Evolutionary conservation across 2,113 vertebrate genomes (phyloP), one percentile per base, ranked within the genome.

Genomic region (Microcebus ravelobensis): DNA sequence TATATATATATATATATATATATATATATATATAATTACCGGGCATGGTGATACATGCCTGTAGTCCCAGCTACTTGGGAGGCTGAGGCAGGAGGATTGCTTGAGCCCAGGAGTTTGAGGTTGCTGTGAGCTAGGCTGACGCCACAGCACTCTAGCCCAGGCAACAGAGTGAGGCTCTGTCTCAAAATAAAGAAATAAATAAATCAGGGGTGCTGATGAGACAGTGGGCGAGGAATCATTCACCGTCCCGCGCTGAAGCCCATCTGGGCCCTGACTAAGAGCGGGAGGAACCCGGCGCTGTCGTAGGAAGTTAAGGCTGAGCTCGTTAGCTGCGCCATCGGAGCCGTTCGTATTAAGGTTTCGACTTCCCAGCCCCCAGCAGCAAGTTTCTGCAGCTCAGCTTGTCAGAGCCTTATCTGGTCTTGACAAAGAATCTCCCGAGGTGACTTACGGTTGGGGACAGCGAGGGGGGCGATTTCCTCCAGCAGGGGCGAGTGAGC

Each of bases 231-330:
- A 34, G 65, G 65, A 6, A 18, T 57, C 21, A 1, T 97, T 97
- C 96, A 90, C 91, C 96, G 34, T 93, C 98, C 80, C 6, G 94
- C 79, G 97, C 98, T 87, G 97, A 97, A 97, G 97, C 94, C 97
- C 92, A 91, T 96, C 98, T 98, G 95, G 13, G 85, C 87, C 13
- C 34, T 98, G 98, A 98, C 95, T 81, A 91, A 98, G 85, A 84
- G 97, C 97, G 95, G 91, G 97, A 89, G 93, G 90, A 96, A 97
- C 81, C 95, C 95, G 45, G 71, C 98, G 96, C 76, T 97, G 97
- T 97, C 95, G 96, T 94, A 95, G 97, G 95, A 98, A 98, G 98
- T 98, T 98, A 98, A 98, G 97, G 94, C 98, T 95, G 98, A 97
- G 96, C 97, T 98, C 97, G 74, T 98, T 98, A 98, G 97, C 81